Evolutionary conservation across 2,888 invertebrate genomes (phyloP).

Genomic region (Proisotoma minuta): DNA sequence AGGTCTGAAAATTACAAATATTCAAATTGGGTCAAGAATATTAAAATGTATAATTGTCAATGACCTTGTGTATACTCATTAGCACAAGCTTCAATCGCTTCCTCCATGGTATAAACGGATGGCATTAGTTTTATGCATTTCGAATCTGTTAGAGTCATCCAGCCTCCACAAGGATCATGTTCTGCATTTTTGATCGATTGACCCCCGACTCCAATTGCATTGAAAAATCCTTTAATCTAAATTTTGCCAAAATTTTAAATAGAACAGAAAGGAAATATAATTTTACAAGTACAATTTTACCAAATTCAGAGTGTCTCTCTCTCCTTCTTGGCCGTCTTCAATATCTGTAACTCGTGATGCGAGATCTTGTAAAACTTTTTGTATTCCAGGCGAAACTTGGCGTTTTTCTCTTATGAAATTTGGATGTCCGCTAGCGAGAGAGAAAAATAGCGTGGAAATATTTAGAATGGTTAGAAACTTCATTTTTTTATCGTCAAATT

Average conservation of each 20-base stretch:
- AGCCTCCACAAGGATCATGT: background rate
- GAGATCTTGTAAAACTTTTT: background rate
- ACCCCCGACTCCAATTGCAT: background rate
- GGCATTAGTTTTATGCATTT: background rate
- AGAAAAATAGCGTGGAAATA: too few relatives aligned
- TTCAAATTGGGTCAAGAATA: too few relatives aligned
- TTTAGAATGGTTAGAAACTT: too few relatives aligned
- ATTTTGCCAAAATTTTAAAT: too few relatives aligned
- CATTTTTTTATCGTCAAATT: too few relatives aligned
- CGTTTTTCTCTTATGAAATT: too few relatives aligned
- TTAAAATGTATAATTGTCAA: too few relatives aligned
- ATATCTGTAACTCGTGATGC: background rate
- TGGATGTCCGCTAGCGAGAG: too few relatives aligned
- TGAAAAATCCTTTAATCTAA: background rate
- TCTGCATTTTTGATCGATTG: too few relatives aligned
- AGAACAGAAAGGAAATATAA: background rate
- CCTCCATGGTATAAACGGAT: background rate
- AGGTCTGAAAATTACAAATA: background rate
- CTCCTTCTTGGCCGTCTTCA: background rate
- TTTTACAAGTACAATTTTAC: background rate
- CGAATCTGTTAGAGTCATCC: background rate
- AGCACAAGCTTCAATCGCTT: background rate
- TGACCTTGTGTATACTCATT: background rate
- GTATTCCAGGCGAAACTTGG: background rate
- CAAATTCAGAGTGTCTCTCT: background rate